Evolutionary conservation across 2,888 invertebrate species (phyloP).

Genomic region (Acanthosepion lycidas): DNA sequence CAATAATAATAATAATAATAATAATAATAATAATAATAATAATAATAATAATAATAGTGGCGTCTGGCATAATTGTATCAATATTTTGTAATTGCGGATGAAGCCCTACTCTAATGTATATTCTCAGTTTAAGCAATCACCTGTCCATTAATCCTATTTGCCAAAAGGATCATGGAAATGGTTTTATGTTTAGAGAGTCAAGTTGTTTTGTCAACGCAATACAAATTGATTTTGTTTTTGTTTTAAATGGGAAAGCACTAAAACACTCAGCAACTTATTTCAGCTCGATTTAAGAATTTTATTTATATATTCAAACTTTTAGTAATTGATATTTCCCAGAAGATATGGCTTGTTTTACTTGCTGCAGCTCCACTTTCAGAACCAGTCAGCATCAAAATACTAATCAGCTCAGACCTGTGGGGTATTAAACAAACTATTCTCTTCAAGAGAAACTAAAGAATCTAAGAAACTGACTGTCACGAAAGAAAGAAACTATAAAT

Average conservation of each 20-base stretch:
- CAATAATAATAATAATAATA: no score
- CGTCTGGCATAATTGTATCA: not conserved
- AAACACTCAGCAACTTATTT: not conserved
- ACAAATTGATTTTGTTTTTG: not conserved
- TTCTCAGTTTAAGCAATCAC: not conserved
- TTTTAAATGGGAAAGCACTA: not conserved
- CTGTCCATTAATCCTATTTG: not conserved
- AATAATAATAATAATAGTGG: not conserved
- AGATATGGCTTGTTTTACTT: not conserved
- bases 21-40: not conserved
- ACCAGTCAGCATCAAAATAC: not conserved
- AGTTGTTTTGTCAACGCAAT: not conserved
- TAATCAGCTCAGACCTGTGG: not conserved
- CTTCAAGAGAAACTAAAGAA: not conserved
- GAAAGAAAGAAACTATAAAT: not conserved
- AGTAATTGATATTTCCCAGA: not conserved
- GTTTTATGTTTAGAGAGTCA: not conserved
- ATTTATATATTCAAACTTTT: not conserved
- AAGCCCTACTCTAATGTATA: not conserved
- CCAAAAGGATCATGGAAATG: not conserved
- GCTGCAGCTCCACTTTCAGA: not conserved
- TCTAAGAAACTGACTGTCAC: not conserved
- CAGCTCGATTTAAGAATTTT: not conserved
- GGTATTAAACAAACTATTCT: not conserved
- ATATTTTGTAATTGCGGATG: not conserved